These are phyloP conservation scores for Parapristionchus giblindavisi DNA, from an alignment of 2,888 invertebrate species.

Conservation along the genomic window DNA sequence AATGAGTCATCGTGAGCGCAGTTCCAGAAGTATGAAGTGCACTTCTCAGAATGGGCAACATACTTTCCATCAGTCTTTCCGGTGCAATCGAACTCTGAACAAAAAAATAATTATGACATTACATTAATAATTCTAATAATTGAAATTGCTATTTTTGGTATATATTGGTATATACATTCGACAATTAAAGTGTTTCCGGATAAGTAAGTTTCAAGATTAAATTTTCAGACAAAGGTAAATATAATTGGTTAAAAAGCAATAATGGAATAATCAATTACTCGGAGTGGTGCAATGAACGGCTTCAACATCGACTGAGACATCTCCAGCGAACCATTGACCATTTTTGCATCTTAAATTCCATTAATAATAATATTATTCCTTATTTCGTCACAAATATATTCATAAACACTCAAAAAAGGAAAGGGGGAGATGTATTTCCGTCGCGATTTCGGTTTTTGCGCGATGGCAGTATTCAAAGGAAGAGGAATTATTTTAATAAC, in stretches of 20 bases:
- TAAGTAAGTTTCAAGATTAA: too few relatives aligned
- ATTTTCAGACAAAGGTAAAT: too few relatives aligned
- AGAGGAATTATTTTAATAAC: neutral
- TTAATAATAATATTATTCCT: too few relatives aligned
- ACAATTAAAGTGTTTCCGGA: too few relatives aligned
- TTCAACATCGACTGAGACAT: neutral
- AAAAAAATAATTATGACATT: too few relatives aligned
- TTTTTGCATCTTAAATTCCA: conserved; percentile 34
- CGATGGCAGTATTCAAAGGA: too few relatives aligned
- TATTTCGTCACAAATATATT: too few relatives aligned
- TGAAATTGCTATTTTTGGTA: too few relatives aligned
- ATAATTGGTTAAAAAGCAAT: neutral
- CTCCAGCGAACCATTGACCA: conserved; percentile 27
- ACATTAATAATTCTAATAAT: too few relatives aligned
- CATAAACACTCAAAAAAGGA: too few relatives aligned
- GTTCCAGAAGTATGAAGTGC: conserved; percentile 37
- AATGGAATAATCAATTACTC: neutral
- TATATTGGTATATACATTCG: too few relatives aligned
- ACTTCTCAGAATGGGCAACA: conserved; percentile 20
- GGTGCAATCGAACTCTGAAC: conserved; percentile 25
- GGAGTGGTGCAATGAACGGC: conserved; percentile 33
- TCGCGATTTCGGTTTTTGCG: neutral
- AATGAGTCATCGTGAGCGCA: conserved; percentile 30
- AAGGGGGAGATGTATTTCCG: neutral
- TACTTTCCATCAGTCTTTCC: conserved; percentile 23